phyloP scores from a whole-genome alignment of 2,797 vertebrate genomes.

The Hapalemur alaotrensis region DNA sequence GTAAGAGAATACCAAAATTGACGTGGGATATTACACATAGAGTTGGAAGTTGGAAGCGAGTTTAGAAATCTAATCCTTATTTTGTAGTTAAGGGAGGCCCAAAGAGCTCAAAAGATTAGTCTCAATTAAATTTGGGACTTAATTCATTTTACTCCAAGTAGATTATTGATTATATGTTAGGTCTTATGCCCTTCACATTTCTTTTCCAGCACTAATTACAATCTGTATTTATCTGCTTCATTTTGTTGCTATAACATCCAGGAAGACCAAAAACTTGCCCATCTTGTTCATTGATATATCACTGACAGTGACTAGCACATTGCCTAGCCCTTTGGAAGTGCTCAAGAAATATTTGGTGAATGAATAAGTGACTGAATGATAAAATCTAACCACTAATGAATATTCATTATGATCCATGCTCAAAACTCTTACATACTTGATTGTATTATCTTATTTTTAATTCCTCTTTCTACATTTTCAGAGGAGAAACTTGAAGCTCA shows the following conservation, averaged over 20 bases:
- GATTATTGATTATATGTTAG: neutral
- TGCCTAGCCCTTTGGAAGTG: neutral
- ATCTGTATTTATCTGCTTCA: neutral
- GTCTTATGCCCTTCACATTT: neutral
- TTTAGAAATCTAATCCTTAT: neutral
- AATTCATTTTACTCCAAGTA: neutral
- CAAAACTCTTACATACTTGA: neutral
- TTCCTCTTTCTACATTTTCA: neutral
- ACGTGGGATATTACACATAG: neutral
- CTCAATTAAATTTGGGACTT: neutral
- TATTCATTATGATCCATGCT: neutral
- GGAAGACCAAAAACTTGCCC: neutral
- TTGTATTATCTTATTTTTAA: neutral
- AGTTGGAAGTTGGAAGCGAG: neutral
- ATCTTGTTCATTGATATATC: neutral
- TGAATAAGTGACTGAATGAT: neutral
- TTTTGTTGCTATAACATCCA: neutral
- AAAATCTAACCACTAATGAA: neutral
- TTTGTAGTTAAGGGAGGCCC: neutral
- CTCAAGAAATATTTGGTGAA: neutral
- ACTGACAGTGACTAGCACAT: neutral
- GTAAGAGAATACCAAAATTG: neutral
- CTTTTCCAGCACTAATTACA: neutral
- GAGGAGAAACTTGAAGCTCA: neutral
- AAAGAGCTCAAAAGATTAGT: neutral